Conservation (phyloP, 2,888 invertebrate species). For the Agrilus mali region DNA sequence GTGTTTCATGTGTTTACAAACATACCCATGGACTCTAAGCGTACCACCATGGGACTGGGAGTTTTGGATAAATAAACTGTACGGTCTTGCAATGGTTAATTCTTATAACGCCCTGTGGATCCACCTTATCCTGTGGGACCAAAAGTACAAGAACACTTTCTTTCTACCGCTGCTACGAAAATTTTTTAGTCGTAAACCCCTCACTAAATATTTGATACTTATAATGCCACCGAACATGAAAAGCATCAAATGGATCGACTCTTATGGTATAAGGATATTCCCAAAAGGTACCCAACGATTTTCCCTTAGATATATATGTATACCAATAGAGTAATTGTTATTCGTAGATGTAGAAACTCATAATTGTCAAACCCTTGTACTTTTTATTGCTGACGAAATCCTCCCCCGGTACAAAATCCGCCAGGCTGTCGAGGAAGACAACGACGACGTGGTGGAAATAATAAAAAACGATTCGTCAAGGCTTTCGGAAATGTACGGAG, state of each 20-base stretch:
- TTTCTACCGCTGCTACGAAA: slow-evolving; percentile 30
- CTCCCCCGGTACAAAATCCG: slow-evolving; percentile 33
- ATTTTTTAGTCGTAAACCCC: slow-evolving; percentile 40
- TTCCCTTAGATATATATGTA: too few relatives aligned
- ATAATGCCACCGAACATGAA: slow-evolving; percentile 34
- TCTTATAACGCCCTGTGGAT: slow-evolving; percentile 41
- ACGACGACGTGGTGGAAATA: slow-evolving; percentile 56
- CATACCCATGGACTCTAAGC: slow-evolving; percentile 43
- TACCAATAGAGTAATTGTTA: too few relatives aligned
- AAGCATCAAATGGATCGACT: slow-evolving; percentile 23
- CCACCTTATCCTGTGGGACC: slow-evolving; percentile 45
- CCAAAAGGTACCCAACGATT: slow-evolving; percentile 18
- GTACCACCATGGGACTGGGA: slow-evolving; percentile 44
- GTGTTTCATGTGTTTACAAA: slow-evolving; percentile 28
- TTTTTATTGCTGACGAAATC: too few relatives aligned
- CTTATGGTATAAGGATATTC: slow-evolving; percentile 21
- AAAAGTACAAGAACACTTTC: slow-evolving; percentile 29
- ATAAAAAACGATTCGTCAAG: slow-evolving; percentile 41
- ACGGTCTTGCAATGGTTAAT: slow-evolving; percentile 31
- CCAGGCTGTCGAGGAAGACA: slow-evolving; percentile 58
- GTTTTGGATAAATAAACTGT: slow-evolving; percentile 43
- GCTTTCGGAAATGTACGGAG: slow-evolving; percentile 45
- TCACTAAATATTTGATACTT: slow-evolving; percentile 39
- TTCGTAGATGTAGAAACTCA: too few relatives aligned
- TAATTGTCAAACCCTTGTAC: too few relatives aligned